Conservation (phyloP, 2,797 vertebrate species). For the Capromys pilorides region DNA sequence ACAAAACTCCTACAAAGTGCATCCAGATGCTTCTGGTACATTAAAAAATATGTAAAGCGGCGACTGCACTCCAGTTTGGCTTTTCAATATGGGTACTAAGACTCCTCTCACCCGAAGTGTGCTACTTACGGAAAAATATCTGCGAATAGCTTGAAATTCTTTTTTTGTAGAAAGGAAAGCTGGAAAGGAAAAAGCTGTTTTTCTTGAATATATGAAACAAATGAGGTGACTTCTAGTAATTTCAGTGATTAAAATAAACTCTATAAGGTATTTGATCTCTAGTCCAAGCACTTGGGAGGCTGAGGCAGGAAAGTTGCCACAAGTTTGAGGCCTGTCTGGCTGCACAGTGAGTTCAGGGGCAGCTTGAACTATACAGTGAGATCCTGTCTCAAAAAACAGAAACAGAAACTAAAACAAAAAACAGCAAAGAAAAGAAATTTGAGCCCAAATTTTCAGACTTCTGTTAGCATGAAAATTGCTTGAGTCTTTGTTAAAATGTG, state of each 20-base stretch:
- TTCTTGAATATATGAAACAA: not conserved
- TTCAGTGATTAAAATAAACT: not conserved
- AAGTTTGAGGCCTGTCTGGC: too few relatives aligned
- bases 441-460: too few relatives aligned
- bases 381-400: too few relatives aligned
- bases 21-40: slow-evolving; percentile 43
- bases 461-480: not conserved
- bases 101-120: not conserved
- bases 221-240: not conserved
- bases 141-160: not conserved
- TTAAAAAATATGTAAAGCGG: not conserved
- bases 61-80: not conserved
- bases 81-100: slow-evolving; percentile 17
- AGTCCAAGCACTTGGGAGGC: too few relatives aligned
- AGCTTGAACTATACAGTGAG: too few relatives aligned
- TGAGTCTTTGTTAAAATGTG: not conserved
- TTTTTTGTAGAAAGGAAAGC: not conserved
- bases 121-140: slow-evolving; percentile 30
- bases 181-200: not conserved
- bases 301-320: too few relatives aligned
- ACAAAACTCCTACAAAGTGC: slow-evolving; percentile 46
- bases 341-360: too few relatives aligned
- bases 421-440: too few relatives aligned
- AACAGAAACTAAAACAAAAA: too few relatives aligned
- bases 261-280: not conserved